Base-by-base conservation (phyloP, 2,113 vertebrate species). In the Nannobrachium achirus region DNA sequence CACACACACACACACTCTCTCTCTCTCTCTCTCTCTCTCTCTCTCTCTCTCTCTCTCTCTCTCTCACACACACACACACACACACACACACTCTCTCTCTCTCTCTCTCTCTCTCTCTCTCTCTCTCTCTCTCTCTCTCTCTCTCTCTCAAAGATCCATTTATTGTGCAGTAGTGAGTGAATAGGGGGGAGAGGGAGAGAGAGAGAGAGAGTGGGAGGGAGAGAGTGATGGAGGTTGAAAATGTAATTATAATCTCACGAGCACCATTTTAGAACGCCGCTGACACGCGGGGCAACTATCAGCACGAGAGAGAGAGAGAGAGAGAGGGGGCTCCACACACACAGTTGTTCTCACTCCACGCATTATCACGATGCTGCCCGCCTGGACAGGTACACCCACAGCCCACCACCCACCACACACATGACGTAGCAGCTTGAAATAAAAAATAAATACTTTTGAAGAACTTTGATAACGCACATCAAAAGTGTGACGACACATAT, bases 171-270 rank as follows among this genome's bases (percentile, higher is more conserved):
- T 84, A 86, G 87, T 85, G 89, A 88, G 81, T 87, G 91, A 89
- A 85, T 82, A 72, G 87, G 71, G 63, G 57, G 73, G 75, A 84
- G 69, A 71, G 61, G 59, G 76, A 57, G 82, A 81, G 79, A 80
- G 83, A 71, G 75, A 84, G 69, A 71, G 61, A 56, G 76, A 57
- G 82, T 80, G 79, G 80, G 83, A 87, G 86, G 86, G 86, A 83
- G 87, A 88, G 86, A 87, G 84, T 78, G 89, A 89, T 92, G 91
- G 91, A 92, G 91, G 90, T 91, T 93, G 89, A 88, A 91, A 93
- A 92, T 91, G 90, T 92, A 91, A 92, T 93, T 92, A 92, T 90
- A 91, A 93, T 92, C 89, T 81, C 86, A 81, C 89, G 76, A 88
- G 88, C 88, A 85, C 92, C 91, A 92, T 93, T 93, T 93, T 93